Evolutionary conservation across 2,113 vertebrate genomes (phyloP).

Genomic region (Triplophysa dalaica): DNA sequence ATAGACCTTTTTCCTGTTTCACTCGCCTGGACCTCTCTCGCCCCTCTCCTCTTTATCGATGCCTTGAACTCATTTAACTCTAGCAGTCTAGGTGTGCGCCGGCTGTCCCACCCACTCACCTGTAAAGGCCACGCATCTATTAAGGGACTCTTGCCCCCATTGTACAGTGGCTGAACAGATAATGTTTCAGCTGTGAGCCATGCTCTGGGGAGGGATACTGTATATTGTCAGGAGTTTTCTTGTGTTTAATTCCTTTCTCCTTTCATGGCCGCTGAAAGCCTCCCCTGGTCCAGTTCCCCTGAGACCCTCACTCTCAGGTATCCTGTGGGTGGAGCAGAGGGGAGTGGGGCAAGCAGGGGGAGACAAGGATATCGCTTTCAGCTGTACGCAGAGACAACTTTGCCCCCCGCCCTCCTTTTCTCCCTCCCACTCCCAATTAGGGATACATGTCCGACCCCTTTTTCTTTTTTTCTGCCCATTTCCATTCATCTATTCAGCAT

Average conservation of each 20-base stretch:
- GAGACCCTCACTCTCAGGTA: constrained; percentile 80
- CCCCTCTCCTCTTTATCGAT: constrained; percentile 25
- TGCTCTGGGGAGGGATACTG: constrained; percentile 58
- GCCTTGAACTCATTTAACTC: constrained; percentile 51
- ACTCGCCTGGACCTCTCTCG: background rate
- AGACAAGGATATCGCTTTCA: constrained; percentile 83
- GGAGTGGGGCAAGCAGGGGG: constrained; percentile 77
- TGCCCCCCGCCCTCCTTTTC: constrained; percentile 58
- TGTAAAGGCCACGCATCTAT: constrained; percentile 55
- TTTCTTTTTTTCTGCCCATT: constrained; percentile 28
- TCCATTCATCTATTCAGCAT: constrained; percentile 55
- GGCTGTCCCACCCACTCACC: constrained; percentile 52
- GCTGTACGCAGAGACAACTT: constrained; percentile 43
- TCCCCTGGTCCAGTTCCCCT: constrained; percentile 77
- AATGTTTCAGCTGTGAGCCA: constrained; percentile 63
- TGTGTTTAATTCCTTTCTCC: constrained; percentile 76
- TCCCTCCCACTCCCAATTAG: constrained; percentile 57
- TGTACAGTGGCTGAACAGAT: constrained; percentile 62
- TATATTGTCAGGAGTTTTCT: constrained; percentile 63
- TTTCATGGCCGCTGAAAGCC: constrained; percentile 80
- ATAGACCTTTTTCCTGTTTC: background rate
- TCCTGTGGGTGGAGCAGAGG: constrained; percentile 79
- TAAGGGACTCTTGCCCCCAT: constrained; percentile 56
- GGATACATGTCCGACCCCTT: constrained; percentile 57
- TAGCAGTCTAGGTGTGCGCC: constrained; percentile 35